Base-by-base conservation (phyloP, 1,140 invertebrate species). In the Pachyrhynchus sulphureomaculatus region DNA sequence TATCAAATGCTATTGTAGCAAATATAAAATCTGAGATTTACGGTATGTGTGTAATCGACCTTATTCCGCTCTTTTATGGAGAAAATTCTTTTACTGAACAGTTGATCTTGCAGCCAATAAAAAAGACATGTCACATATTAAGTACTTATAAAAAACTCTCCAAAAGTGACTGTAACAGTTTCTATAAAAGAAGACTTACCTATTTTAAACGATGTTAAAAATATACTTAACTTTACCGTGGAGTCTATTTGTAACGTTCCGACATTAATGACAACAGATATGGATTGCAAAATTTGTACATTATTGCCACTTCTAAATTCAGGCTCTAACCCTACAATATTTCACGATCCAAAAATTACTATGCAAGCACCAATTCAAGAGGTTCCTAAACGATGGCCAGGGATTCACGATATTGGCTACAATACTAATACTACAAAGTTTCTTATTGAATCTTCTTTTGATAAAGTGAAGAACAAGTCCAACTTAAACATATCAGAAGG, bases 171-270 rank as follows among this genome's bases (percentile, higher is more conserved):
- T 9, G 51, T 71, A 4, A 66, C 59, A 20, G 61, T 72, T 17
- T 49, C 52, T 1, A 62, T 71, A 17, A 67, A 68, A 33, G 59
- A 64, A 33, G 49, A 58, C 8, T 23, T 49, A 6, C 34, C 42
- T 39, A 44, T 60, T 4, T 1, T 48, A 21, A 34, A 42, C 3
- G 32, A 58, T 42, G 26, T 42, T 2, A 48, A 58, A 2, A 59
- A 54, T 17, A 55, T 72, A 48, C 21, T 72, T 6, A 64, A 67
- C 39, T 59, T 72, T 36, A 72, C 71, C 5, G 36, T 69, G 1
- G 68, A 73, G 55, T 67, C 68, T 0, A 68, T 72, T 57, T 73
- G 60, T 37, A 70, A 70, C 53, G 32, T 68, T 12, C 71, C 68
- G 10, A 13, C 23, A 17, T 23, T 68, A 12, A 68, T 73, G 64